phyloP scores from a whole-genome alignment of 2,888 invertebrate species.

The Cistogaster globosa region DNA sequence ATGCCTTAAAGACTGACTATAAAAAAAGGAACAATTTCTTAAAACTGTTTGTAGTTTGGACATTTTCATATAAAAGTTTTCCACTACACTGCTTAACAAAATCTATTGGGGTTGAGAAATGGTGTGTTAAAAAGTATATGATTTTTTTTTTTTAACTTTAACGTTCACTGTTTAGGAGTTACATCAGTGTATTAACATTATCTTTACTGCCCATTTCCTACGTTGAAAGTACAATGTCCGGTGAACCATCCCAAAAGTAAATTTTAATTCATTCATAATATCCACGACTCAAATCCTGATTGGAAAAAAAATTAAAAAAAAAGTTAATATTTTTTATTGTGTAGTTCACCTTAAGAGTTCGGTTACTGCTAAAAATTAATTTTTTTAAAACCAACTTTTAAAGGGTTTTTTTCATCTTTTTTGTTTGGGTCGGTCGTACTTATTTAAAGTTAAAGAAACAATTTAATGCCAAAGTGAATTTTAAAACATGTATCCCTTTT shows the following conservation, averaged over 20 bases:
- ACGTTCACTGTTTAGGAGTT: no score
- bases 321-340: not conserved
- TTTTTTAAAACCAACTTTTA: constrained; percentile 4
- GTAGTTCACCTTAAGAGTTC: not conserved
- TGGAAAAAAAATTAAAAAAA: no score
- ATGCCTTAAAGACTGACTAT: constrained; percentile 46
- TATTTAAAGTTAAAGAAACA: constrained; percentile 53
- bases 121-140: no score
- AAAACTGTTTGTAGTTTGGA: constrained; percentile 27
- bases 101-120: no score
- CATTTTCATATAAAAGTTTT: constrained; percentile 14
- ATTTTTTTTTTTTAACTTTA: no score
- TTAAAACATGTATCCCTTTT: constrained; percentile 56
- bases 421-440: not conserved
- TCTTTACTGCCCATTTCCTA: no score
- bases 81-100: not conserved
- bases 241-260: no score
- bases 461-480: constrained; percentile 66
- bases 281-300: no score
- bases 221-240: no score
- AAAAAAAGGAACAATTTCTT: constrained; percentile 46
- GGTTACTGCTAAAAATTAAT: not conserved
- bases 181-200: no score
- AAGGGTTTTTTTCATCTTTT: constrained; percentile 9
- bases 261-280: no score